Evolutionary conservation across 2,888 invertebrate genomes (phyloP).

Genomic region (Podabrus alpinus): DNA sequence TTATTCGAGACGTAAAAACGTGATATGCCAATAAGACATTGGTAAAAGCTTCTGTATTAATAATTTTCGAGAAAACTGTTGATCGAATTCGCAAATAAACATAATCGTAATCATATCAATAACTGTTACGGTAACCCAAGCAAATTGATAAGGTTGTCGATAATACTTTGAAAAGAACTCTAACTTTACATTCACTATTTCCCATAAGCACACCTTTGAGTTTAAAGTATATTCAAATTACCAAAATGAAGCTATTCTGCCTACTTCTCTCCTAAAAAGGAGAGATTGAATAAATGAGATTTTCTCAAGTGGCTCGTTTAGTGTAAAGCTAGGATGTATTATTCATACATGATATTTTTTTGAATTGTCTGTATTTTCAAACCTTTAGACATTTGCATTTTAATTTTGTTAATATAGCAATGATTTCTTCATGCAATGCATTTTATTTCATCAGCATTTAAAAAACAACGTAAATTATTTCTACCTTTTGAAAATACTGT

Average conservation of each 20-base stretch:
- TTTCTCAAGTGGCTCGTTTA: conserved; percentile 36
- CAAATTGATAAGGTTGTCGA: conserved; percentile 29
- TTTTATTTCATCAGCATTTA: background rate
- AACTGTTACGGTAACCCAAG: conserved; percentile 17
- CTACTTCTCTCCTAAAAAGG: conserved; percentile 39
- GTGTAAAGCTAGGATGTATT: conserved; percentile 25
- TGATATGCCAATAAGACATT: background rate
- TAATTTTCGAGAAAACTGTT: background rate
- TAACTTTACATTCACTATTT: conserved; percentile 25
- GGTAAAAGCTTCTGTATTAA: too few species aligned
- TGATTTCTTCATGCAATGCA: background rate
- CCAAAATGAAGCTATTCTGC: conserved; percentile 30
- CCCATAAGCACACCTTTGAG: conserved; percentile 27
- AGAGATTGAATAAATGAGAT: conserved; percentile 52
- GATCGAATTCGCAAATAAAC: background rate
- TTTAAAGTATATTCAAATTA: conserved; percentile 33
- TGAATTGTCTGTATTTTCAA: conserved; percentile 16
- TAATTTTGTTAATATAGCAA: background rate
- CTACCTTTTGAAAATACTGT: background rate
- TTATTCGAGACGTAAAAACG: background rate
- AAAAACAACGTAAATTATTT: background rate
- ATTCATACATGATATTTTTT: conserved; percentile 25
- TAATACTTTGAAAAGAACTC: conserved; percentile 14
- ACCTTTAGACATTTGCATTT: background rate
- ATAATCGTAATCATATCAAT: conserved; percentile 1